Conservation (phyloP, 37 sponge, comb jelly and placozoan genomes). For the Halisarca cf. caerulea region DNA sequence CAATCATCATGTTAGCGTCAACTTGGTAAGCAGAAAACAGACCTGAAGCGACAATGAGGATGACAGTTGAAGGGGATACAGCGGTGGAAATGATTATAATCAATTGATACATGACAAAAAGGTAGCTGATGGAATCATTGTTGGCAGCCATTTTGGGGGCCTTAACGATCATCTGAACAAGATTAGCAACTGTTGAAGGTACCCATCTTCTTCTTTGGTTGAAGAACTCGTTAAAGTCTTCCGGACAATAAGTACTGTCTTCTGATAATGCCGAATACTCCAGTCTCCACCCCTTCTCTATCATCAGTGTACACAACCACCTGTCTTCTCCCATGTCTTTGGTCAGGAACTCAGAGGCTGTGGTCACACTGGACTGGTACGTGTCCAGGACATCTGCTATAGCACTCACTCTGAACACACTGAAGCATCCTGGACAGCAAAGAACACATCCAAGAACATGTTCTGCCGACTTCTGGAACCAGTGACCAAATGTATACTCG, state of each 20-base stretch:
- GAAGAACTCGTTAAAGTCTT: conserved; percentile 81
- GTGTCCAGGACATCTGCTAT: conserved; percentile 58
- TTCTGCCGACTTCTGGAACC: conserved; percentile 85
- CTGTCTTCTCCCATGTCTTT: conserved; percentile 97
- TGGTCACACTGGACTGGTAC: conserved; percentile 65
- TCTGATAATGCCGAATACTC: conserved; percentile 83
- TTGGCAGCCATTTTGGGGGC: conserved; percentile 35
- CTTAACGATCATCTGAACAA: conserved; percentile 47
- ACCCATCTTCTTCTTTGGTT: conserved; percentile 91
- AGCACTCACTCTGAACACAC: conserved; percentile 77
- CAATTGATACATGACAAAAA: conserved; percentile 76
- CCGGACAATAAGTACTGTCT: conserved; percentile 78
- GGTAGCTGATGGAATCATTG: conserved; percentile 66
- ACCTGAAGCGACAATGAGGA: conserved; percentile 74
- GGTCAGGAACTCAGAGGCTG: conserved; percentile 81
- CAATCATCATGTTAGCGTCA: background rate
- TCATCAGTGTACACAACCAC: conserved; percentile 92
- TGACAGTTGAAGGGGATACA: conserved; percentile 78
- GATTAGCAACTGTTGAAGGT: conserved; percentile 88
- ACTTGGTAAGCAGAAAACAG: conserved; percentile 39
- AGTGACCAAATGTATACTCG: conserved; percentile 89
- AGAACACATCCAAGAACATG: conserved; percentile 86
- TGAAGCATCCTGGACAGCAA: conserved; percentile 94
- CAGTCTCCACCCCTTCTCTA: conserved; percentile 82
- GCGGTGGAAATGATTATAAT: conserved; percentile 71